phyloP scores from a whole-genome alignment of 2,888 invertebrate genomes.

The Cheilosia impressa region DNA sequence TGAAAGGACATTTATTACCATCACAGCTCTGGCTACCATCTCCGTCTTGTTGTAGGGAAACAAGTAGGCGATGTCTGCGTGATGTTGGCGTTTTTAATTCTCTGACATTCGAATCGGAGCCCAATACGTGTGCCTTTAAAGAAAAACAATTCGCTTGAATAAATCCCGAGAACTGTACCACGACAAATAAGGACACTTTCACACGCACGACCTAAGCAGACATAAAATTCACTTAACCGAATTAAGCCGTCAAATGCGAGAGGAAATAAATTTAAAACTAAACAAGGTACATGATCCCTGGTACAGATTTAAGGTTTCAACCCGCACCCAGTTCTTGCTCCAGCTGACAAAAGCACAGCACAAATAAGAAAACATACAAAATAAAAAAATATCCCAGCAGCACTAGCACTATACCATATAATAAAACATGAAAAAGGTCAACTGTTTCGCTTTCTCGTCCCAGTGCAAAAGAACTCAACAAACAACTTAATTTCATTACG shows the following conservation, averaged over 20 bases:
- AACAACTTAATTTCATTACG: slow-evolving; percentile 74
- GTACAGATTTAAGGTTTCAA: slow-evolving; percentile 3
- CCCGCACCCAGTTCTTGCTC: not conserved
- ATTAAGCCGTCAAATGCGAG: slow-evolving; percentile 43
- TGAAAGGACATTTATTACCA: slow-evolving; percentile 52
- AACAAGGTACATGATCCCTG: slow-evolving; percentile 25
- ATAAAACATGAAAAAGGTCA: slow-evolving; percentile 49
- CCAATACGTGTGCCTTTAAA: not conserved
- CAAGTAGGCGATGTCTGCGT: not conserved
- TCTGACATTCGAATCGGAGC: not conserved
- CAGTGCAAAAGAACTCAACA: slow-evolving; percentile 44
- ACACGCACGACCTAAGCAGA: slow-evolving; percentile 25
- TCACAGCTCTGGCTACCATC: slow-evolving; percentile 6
- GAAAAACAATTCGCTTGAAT: slow-evolving; percentile 1
- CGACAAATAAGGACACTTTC: slow-evolving; percentile 8
- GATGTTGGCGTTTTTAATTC: too few species aligned
- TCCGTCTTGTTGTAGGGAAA: not conserved
- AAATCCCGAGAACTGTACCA: slow-evolving; percentile 8
- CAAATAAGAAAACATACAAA: slow-evolving; percentile 30
- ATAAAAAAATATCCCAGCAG: slow-evolving; percentile 29
- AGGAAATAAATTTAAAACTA: slow-evolving; percentile 22
- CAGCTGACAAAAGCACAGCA: slow-evolving; percentile 46
- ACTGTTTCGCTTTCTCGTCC: slow-evolving; percentile 47
- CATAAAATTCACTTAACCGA: slow-evolving; percentile 52
- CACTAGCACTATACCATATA: not conserved